Evolutionary conservation across 2,888 invertebrate genomes (phyloP), one percentile per base, ranked within the genome.

Genomic region (Dione juno): DNA sequence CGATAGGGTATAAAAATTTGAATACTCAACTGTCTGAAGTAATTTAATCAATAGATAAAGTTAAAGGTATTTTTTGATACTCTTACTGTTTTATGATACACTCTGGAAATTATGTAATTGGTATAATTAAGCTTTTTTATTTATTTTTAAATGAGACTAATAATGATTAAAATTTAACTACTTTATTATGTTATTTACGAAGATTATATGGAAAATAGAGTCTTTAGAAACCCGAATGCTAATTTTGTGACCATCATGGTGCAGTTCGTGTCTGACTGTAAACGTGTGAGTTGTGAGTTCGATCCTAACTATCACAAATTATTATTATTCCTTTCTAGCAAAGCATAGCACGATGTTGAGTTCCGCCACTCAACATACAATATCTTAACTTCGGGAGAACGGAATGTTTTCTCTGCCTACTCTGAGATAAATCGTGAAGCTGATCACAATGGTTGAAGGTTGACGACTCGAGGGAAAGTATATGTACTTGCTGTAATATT

Each of bases 11-110:
- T 64, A 64, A 63, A 63, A 19, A 13, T 64, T 16, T 50, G 16
- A 61, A 35, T 21, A 37, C 50, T 52, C 50, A 64, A 64, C 40
- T 64, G 64, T 52, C 6, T 52, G n/a, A 40, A 40, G 48, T 35
- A 13, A 19, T 35, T 40, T n/a, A n/a, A n/a, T n/a, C n/a, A n/a
- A n/a, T n/a, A n/a, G n/a, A n/a, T n/a, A n/a, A n/a, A 37, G 19
- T 52, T 14, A 11, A 48, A 52, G 19, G n/a, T 64, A 37, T 10
- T 37, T 19, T 64, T 16, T 13, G 14, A 6, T 19, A 19, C 13
- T 50, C 52, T 64, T 40, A 50, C 50, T 64, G 64, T 64, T 64
- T 64, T 64, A 64, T 37, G 64, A 40, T 19, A 6, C 9, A 28
- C 28, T 28, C 14, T 40, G 6, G 7, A 9, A 45, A 43, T 21